Conservation (phyloP, 1,140 invertebrate genomes). For the Euglossa dilemma region DNA sequence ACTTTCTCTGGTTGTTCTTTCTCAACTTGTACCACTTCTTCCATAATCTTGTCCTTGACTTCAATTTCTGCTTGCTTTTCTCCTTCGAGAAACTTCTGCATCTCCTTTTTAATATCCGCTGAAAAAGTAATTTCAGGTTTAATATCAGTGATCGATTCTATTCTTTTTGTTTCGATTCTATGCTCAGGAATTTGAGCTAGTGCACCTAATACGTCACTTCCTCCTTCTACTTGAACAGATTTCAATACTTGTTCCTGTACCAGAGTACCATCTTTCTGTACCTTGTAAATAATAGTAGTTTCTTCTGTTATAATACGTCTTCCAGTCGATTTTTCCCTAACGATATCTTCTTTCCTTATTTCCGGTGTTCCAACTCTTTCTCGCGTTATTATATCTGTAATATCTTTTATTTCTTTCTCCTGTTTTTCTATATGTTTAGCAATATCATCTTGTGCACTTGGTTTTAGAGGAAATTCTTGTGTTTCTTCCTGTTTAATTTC, state of each 20-base stretch:
- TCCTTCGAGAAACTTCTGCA: conserved; percentile 27
- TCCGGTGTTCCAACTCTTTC: background rate
- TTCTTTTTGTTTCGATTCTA: conserved; percentile 16
- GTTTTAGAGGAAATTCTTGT: background rate
- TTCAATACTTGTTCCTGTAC: conserved; percentile 50
- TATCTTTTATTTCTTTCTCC: background rate
- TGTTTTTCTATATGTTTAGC: background rate
- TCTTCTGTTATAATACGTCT: conserved; percentile 51
- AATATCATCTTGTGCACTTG: background rate
- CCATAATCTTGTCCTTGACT: background rate
- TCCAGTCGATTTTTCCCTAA: conserved; percentile 35
- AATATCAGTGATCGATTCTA: background rate
- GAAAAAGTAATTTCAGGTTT: background rate
- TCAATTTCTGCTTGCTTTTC: background rate
- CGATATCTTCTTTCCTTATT: background rate
- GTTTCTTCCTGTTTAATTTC: background rate
- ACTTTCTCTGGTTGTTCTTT: background rate
- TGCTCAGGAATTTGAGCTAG: conserved; percentile 22
- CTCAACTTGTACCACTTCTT: background rate
- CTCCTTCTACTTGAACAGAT: conserved; percentile 51
- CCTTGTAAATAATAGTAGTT: conserved; percentile 57
- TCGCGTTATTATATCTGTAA: background rate
- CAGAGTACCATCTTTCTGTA: conserved; percentile 47
- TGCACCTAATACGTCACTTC: background rate
- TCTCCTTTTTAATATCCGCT: conserved; percentile 7